Conservation (phyloP, 2,113 vertebrate species). For the Beaufortia kweichowensis region DNA sequence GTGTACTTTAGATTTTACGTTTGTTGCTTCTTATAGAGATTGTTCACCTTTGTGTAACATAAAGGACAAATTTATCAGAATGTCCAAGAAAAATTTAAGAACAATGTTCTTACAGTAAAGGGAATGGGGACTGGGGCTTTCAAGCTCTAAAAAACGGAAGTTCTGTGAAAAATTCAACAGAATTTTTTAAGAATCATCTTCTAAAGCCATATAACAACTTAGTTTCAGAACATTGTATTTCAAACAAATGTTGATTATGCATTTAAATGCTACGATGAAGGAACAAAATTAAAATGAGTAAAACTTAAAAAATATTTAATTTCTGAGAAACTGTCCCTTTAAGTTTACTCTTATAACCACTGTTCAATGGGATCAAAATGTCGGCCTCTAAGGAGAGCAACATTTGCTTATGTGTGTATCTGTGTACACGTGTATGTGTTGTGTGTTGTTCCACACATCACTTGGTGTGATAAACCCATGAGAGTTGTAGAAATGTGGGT, state of each 20-base stretch:
- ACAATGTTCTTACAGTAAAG: too few relatives aligned
- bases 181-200: too few relatives aligned
- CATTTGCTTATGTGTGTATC: slow-evolving; percentile 31
- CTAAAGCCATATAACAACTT: too few relatives aligned
- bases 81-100: too few relatives aligned
- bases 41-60: background rate
- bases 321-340: background rate
- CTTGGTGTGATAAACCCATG: slow-evolving; percentile 36
- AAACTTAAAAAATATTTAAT: background rate
- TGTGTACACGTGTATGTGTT: slow-evolving; percentile 2
- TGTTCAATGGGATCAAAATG: slow-evolving; percentile 15
- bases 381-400: slow-evolving; percentile 8
- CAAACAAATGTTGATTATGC: too few relatives aligned
- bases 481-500: slow-evolving; percentile 53
- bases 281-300: background rate
- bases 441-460: slow-evolving; percentile 17
- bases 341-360: background rate
- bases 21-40: background rate
- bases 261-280: too few relatives aligned
- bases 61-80: background rate
- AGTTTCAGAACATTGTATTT: too few relatives aligned
- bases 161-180: too few relatives aligned
- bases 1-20: slow-evolving; percentile 11
- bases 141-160: too few relatives aligned
- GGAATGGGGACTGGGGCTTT: too few relatives aligned